Evolutionary conservation across 2,113 vertebrate species (phyloP), one percentile per base, ranked within the genome.

Genomic region (Trochalopteron elliotii): DNA sequence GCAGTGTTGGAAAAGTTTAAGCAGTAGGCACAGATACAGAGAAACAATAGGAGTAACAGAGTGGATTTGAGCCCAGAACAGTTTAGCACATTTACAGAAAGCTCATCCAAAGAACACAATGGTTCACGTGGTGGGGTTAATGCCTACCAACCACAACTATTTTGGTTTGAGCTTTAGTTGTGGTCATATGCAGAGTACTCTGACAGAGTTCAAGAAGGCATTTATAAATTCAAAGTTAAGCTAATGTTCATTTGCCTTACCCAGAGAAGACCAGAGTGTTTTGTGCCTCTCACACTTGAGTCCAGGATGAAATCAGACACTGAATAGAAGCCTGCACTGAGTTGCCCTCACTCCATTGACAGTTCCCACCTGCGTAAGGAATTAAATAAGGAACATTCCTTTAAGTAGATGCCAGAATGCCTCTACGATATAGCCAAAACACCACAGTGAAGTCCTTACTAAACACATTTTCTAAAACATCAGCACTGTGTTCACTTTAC

Each of bases 81-180:
- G 64, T 86, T 90, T 77, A 88, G 67, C 47, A 87, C 65, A 90
- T 87, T 86, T 93, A 94, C 70, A 52, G 70, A 83, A 90, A 74
- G 9, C 63, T 80, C 0, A 0, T 91, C 87, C 91, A 96, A 95
- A 90, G 60, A 93, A 88, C 53, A 95, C 76, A 94, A 56, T 47
- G 15, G 68, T 67, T 94, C 75, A 39, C 93, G 68, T 83, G 70
- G 47, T 70, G 18, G 47, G 52, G 88, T 74, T 8, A 2, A 70
- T 96, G 90, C 71, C 35, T 86, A 67, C 47, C 37, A 25, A 88
- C 87, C 75, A 56, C 90, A 95, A 75, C 33, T 86, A 86, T 92
- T 95, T 93, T 71, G 56, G 35, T 90, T 92, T 56, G 78, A 16
- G 78, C 56, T 74, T 83, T 16, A 92, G 52, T 65, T 90, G 85